Base-by-base conservation (phyloP, 2,113 vertebrate genomes). In the Nicator chloris region DNA sequence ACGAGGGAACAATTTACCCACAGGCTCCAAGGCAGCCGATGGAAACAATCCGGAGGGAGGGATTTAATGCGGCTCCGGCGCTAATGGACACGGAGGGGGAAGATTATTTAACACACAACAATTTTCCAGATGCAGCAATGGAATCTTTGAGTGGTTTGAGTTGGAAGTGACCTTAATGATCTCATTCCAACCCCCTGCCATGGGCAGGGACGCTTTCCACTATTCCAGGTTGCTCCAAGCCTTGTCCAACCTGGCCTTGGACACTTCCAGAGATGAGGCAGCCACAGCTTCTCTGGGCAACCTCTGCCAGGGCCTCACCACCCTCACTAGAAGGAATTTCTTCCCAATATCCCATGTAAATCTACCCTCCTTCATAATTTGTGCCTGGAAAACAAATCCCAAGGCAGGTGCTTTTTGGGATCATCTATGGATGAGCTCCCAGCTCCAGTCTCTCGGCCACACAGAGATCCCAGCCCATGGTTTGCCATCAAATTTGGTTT, bases 21-120 rank as follows among this genome's bases (percentile, higher is more conserved):
- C 76, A 81, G 91, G 92, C 86, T 95, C 75, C 49, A 4, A 68
- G 82, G 90, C 92, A 93, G 81, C 44, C 21, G 30, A 96, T 86
- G 91, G 94, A 80, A 97, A 90, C 72, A 37, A 86, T 35, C 33
- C 16, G 56, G 84, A 73, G 86, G 73, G 54, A 20, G 64, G 90
- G 86, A 95, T 88, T 96, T 93, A 92, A 90, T 6, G 72, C 3
- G 1, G 63, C 60, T 40, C 45, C 3, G 10, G 86, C 4, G 1
- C 42, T 94, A 91, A 88, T 39, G 60, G 16, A 53, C 86, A 64
- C 12, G 1, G 23, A 82, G 59, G 66, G 39, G 22, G 65, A 69
- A 69, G 90, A 85, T 94, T 93, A 83, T 60, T 94, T 88, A 82
- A 93, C 33, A 75, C n/a, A 45, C 39, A 91, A 70, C 71, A 9